phyloP scores from a whole-genome alignment of 2,797 vertebrate species.

The Schizopygopsis pylzovi region DNA sequence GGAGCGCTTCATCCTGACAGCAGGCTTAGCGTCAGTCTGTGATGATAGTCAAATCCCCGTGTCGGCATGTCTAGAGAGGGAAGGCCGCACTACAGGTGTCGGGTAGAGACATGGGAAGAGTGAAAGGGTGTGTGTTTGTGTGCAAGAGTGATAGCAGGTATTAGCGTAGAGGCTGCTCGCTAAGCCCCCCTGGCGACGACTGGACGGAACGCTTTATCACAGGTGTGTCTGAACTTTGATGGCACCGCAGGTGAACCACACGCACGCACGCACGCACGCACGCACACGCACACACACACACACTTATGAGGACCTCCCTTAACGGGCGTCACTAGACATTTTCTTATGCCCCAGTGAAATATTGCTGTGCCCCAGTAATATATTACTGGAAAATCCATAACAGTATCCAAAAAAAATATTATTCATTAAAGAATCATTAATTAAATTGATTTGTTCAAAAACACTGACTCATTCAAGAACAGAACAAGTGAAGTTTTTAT shows the following conservation, averaged over 20 bases:
- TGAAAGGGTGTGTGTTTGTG: constrained; percentile 39
- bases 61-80: constrained; percentile 7
- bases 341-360: background rate
- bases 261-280: no score
- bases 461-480: background rate
- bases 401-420: background rate
- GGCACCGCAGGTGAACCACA: constrained; percentile 11
- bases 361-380: background rate
- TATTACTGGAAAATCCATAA: background rate
- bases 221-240: constrained; percentile 41
- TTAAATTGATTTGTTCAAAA: background rate
- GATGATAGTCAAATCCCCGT: constrained; percentile 45
- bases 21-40: constrained; percentile 25
- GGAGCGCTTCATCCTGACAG: constrained; percentile 30
- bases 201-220: constrained; percentile 25
- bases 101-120: constrained; percentile 8
- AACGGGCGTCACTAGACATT: background rate
- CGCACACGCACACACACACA: background rate
- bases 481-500: background rate
- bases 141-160: constrained; percentile 49
- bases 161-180: constrained; percentile 37
- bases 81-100: constrained; percentile 30
- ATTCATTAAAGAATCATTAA: background rate
- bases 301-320: background rate
- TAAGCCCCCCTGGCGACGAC: constrained; percentile 41